Evolutionary conservation across 23 tunicate genomes (phyloP), one percentile per base, ranked within the genome.

Genomic region (Styela plicata): DNA sequence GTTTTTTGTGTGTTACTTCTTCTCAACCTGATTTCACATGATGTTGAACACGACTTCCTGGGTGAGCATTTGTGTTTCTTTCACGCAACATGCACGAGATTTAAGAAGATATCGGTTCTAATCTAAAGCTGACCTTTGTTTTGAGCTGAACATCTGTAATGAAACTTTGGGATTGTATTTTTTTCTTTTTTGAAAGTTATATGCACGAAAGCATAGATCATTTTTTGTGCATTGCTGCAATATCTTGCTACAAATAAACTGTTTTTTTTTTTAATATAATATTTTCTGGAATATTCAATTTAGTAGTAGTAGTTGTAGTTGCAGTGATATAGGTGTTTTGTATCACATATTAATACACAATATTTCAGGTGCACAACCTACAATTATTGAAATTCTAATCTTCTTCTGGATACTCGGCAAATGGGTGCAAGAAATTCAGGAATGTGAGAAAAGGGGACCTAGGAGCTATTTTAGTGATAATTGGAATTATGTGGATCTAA

Each of bases 391-490:
- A 69, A 79, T 84, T 79, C 30, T 86, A 24, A 67, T 78, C 19
- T 52, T 78, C 25, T 13, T 53, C 32, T 86, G 89, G 89, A 86
- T 86, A 79, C 31, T 69, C 16, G 89, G 89, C 70, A 86, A 86
- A 79, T 79, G 84, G 84, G 75, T 69, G 44, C 89, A 86, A 69
- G 89, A 86, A 70, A 33, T 86, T 29, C 85, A 86, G 36, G 89
- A 86, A 34, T 79, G 79, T 34, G 32, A 62, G 0, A 78, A 80
- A 20, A 52, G 89, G 36, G 89, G 89, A 52, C 35, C 34, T 0
- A 53, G 69, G 44, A 62, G 44, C 18, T 86, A 86, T 30, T 36
- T 86, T 1, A 27, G 78, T 22, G 89, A 86, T 69, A 27, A n/a
- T 28, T 86, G 89, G 89, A 86, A 86, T 32, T 78, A 70, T 69